Percentiles rank a stretch among this genome's conserved stretches.
Conservation (phyloP, 2,888 invertebrate species). For the Noctua janthina region DNA sequence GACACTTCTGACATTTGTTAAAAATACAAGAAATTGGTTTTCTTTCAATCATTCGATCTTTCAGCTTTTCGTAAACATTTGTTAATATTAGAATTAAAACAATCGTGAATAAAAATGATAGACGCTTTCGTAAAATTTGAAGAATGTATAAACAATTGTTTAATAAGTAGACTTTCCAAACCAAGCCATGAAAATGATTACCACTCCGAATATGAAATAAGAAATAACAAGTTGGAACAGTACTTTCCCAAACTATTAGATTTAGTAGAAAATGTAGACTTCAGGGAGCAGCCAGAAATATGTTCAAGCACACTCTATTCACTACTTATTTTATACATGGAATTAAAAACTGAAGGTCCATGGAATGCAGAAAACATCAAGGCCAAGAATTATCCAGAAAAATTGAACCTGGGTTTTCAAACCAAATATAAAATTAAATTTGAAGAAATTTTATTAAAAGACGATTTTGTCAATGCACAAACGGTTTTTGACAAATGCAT, state of each 20-base stretch:
- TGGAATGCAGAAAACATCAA: conserved; percentile 76
- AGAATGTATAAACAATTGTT: conserved; percentile 72
- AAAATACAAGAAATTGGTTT: too few species aligned
- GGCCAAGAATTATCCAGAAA: conserved; percentile 69
- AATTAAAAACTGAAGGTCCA: conserved; percentile 73
- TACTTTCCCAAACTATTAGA: conserved; percentile 72
- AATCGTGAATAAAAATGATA: conserved; percentile 49
- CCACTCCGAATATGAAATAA: conserved; percentile 77
- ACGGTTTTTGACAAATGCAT: conserved; percentile 80
- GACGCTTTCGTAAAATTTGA: conserved; percentile 61
- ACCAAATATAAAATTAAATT: conserved; percentile 71
- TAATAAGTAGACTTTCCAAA: conserved; percentile 77
- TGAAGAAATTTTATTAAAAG: conserved; percentile 69
- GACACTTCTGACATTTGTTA: too few species aligned
- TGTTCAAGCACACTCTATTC: conserved; percentile 71
- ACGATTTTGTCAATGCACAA: conserved; percentile 74
- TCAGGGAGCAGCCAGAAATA: conserved; percentile 65
- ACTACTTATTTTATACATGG: conserved; percentile 78
- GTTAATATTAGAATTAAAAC: background rate
- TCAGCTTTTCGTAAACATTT: background rate
- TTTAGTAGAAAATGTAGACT: conserved; percentile 71
- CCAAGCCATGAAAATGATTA: conserved; percentile 76
- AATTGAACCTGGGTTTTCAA: conserved; percentile 76
- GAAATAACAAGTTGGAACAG: conserved; percentile 72
- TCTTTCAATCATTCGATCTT: background rate